Evolutionary conservation across 2,888 invertebrate species (phyloP), one percentile per base, ranked within the genome.

Genomic region (Parelbella ahira): DNA sequence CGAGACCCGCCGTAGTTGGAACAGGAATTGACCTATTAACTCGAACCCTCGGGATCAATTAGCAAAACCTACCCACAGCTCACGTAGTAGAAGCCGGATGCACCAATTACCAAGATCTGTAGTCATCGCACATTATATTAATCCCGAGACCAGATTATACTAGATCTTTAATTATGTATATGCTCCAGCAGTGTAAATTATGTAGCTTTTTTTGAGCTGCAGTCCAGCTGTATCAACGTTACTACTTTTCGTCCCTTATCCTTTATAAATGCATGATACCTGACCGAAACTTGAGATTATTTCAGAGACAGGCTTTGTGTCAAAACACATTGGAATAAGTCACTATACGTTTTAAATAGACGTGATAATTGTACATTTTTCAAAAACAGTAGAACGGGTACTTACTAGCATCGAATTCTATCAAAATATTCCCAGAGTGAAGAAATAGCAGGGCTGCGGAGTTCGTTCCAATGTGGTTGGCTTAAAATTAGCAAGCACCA

Each of bases 401-500:
- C 15, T 3, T 3, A 3, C 15, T 15, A 15, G 4, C 2, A 15
- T 3, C 4, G 4, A 15, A 15, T 28, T 1, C 13, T 28, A 6
- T 28, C 12, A 4, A 7, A 10, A 23, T 30, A 39, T 32, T 24
- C 24, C 38, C 11, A 13, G 6, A 7, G 30, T 4, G n/a, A 9
- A 6, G 8, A 2, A 18, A 9, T 5, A 2, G 5, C 8, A 24
- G n/a, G 7, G 39, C 18, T 19, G 18, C 19, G 24, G 32, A 10
- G 32, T 13, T 20, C 25, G 19, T 12, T n/a, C 19, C 20, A 32
- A 39, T 19, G 4, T 25, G 27, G 25, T 2, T 7, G 24, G 27
- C 10, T 33, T 41, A 41, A 39, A 27, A 41, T 39, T 41, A 27
- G 20, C 41, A 12, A 25, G 21, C 32, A 24, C 25, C 33, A 33